Evolutionary conservation across 2,888 invertebrate genomes (phyloP), one percentile per base, ranked within the genome.

Genomic region (Cordylochernes scorpioides): DNA sequence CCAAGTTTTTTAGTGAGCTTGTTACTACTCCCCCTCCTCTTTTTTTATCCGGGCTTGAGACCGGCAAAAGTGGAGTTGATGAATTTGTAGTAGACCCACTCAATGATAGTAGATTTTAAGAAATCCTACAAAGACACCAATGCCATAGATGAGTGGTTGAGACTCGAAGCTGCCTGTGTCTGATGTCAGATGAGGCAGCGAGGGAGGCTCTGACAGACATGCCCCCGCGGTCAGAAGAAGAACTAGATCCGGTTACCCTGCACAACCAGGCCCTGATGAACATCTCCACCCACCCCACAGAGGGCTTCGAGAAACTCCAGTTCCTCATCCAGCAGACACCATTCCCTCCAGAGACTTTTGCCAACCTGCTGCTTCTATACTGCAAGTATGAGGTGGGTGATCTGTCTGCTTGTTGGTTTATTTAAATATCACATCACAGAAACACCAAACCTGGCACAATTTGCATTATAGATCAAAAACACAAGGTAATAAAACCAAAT

Each of bases 311-410:
- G 48, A 80, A 82, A 48, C 54, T 84, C 28, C 78, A 80, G 49
- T 99, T 91, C 54, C 61, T 97, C 13, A 59, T 97, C 15, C 80
- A 86, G 47, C 80, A 94, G 49, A 82, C 84, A 47, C 78, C 84
- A 3, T 94, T 91, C 50, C 97, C 97, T 3, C 77, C 80, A 9
- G 94, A 97, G 60, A 91, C 94, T 0, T 91, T 97, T 52, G 74
- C 84, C 2, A 97, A 97, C 55, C 61, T 99, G 13, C 58, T 99
- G 24, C 59, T 97, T 3, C 59, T 91, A 2, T 97, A 94, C 50
- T 84, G 91, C 50, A 88, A 86, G 52, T 84, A 88, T 53, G 91
- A 91, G 49, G 58, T 58, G 40, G 34, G 15, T 28, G 14, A 10
- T 14, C 36, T 17, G 24, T 10, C n/a, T 14, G 5, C 5, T 25